These are phyloP conservation scores for Elymnias hypermnestra DNA, from an alignment of 1,140 invertebrate genomes.

Conservation along the genomic window DNA sequence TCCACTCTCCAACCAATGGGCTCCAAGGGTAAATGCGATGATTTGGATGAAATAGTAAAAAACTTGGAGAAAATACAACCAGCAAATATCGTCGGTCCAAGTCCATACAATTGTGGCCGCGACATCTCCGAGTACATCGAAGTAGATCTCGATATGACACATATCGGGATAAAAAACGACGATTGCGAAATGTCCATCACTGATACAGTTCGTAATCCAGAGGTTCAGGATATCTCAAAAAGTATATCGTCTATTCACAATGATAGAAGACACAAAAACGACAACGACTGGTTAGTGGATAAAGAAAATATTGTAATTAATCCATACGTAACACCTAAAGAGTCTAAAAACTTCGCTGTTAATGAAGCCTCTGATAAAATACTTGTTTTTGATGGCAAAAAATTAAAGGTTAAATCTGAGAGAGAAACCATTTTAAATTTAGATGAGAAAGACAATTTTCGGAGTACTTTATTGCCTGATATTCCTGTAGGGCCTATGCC, in stretches of 20 bases:
- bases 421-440: slow-evolving; percentile 14
- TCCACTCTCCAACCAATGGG: slow-evolving; percentile 37
- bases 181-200: slow-evolving; percentile 61
- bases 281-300: slow-evolving; percentile 41
- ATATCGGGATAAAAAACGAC: slow-evolving; percentile 27
- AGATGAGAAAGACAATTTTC: slow-evolving; percentile 19
- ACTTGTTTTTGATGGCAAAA: slow-evolving; percentile 59
- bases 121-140: slow-evolving; percentile 54
- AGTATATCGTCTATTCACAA: slow-evolving; percentile 15
- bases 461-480: slow-evolving; percentile 21
- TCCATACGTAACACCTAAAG: slow-evolving; percentile 42
- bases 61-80: slow-evolving; percentile 34
- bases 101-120: slow-evolving; percentile 22
- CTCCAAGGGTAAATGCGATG: slow-evolving; percentile 36
- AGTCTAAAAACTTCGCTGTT: slow-evolving; percentile 43
- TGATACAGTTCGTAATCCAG: slow-evolving; percentile 44
- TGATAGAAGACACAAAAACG: slow-evolving; percentile 25
- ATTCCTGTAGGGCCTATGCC: slow-evolving; percentile 6
- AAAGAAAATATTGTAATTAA: slow-evolving; percentile 62
- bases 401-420: slow-evolving; percentile 43
- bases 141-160: slow-evolving; percentile 53
- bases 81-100: slow-evolving; percentile 30
- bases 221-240: slow-evolving; percentile 40
- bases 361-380: slow-evolving; percentile 47
- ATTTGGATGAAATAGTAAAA: slow-evolving; percentile 55